Evolutionary conservation across 2,113 vertebrate species (phyloP).

Genomic region (Furnarius figulus): DNA sequence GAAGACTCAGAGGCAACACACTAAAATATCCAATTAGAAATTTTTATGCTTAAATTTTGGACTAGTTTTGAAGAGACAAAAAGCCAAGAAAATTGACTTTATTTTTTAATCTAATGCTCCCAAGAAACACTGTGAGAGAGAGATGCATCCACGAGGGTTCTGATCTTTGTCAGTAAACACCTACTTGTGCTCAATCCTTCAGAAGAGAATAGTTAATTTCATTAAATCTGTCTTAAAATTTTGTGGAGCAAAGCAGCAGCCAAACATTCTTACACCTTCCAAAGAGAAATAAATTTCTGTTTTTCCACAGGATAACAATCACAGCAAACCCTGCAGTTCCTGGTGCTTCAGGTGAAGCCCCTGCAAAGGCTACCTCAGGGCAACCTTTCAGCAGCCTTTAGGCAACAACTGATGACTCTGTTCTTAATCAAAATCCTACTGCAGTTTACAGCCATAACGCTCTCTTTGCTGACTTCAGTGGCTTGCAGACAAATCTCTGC

Average conservation of each 20-base stretch:
- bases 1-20: neutral
- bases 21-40: neutral
- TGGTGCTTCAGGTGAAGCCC: neutral
- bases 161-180: neutral
- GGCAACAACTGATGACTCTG: neutral
- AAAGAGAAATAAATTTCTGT: neutral
- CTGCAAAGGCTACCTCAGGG: neutral
- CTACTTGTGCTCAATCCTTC: neutral
- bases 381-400: neutral
- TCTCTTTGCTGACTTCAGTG: neutral
- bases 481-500: neutral
- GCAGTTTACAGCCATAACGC: neutral
- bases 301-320: neutral
- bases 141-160: neutral
- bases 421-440: neutral
- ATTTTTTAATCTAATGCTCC: neutral
- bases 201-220: neutral
- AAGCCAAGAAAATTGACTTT: neutral
- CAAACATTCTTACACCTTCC: neutral
- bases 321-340: neutral
- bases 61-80: neutral
- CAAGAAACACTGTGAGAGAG: neutral
- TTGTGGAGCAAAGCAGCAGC: neutral
- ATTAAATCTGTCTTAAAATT: neutral
- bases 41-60: neutral